Evolutionary conservation across 2,888 invertebrate species (phyloP).

Genomic region (Terebella lapidaria): DNA sequence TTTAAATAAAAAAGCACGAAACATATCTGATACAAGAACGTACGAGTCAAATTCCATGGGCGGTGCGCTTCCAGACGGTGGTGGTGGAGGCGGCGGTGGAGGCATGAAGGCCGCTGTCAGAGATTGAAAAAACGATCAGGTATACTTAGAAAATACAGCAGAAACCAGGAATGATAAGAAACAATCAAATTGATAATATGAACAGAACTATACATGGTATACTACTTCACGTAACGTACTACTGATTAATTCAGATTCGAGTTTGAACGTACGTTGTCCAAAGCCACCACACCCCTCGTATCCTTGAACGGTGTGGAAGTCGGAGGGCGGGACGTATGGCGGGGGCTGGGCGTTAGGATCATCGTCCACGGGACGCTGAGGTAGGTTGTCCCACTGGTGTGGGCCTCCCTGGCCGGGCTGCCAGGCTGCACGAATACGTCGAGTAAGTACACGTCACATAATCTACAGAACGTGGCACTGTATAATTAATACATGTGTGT

Average conservation of each 20-base stretch:
- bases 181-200: too few relatives aligned
- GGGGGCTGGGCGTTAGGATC: background rate
- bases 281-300: background rate
- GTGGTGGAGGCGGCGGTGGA: constrained; percentile 10
- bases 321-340: background rate
- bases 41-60: constrained; percentile 12
- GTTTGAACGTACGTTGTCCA: background rate
- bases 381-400: background rate
- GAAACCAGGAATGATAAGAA: too few relatives aligned
- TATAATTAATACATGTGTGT: too few relatives aligned
- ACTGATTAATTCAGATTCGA: too few relatives aligned
- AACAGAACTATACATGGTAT: too few relatives aligned
- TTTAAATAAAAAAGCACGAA: too few relatives aligned
- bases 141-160: too few relatives aligned
- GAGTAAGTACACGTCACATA: too few relatives aligned
- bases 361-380: background rate
- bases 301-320: background rate
- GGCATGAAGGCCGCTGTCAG: constrained; percentile 4
- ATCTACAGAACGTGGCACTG: too few relatives aligned
- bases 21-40: too few relatives aligned
- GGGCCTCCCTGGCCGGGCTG: background rate
- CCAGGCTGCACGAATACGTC: constrained; percentile 2
- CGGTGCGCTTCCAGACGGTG: constrained; percentile 10
- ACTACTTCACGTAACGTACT: too few relatives aligned
- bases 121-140: background rate